Base-by-base conservation (phyloP, 2,113 vertebrate species). In the Corvus hawaiiensis region DNA sequence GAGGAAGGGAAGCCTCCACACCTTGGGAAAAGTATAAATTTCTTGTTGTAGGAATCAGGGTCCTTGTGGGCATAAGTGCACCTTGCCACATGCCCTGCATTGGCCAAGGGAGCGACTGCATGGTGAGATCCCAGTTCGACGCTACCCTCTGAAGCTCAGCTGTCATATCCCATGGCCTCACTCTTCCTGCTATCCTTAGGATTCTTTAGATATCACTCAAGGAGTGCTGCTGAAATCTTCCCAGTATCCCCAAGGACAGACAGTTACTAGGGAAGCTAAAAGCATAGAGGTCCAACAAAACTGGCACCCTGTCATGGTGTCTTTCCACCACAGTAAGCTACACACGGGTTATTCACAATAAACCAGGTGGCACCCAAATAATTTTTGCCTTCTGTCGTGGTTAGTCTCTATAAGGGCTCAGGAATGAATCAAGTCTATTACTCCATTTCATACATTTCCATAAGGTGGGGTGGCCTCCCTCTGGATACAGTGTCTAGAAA, bases 11-110 rank as follows among this genome's bases (percentile, higher is more conserved):
- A 56, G 8, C 7, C 35, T 87, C 19, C 12, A 21, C 0, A 2
- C n/a, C 28, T 33, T 23, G 17, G 20, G 63, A 89, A 54, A 91
- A 82, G 28, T 44, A 33, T 35, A 28, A 37, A 39, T 22, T 17
- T 91, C 72, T 51, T 67, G 55, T 44, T 61, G 13, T 62, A 88
- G 63, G 51, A 77, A 55, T 28, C 16, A 62, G 22, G 16, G 27
- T 74, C 19, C 33, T 66, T 58, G n/a, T 22, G 26, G 24, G 37
- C 51, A 19, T 43, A 46, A 58, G 7, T 21, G 20, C 3, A 11
- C 15, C 51, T 73, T 2, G 0, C 9, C 33, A 55, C 16, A 16
- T 0, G 0, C 10, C 59, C n/a, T 76, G 32, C 2, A 0, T 8
- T 67, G 52, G 18, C 11, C 59, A 63, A 55, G 16, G 43, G 24